Evolutionary conservation across 1,140 invertebrate species (phyloP), one percentile per base, ranked within the genome.

Genomic region (Apis mellifera): DNA sequence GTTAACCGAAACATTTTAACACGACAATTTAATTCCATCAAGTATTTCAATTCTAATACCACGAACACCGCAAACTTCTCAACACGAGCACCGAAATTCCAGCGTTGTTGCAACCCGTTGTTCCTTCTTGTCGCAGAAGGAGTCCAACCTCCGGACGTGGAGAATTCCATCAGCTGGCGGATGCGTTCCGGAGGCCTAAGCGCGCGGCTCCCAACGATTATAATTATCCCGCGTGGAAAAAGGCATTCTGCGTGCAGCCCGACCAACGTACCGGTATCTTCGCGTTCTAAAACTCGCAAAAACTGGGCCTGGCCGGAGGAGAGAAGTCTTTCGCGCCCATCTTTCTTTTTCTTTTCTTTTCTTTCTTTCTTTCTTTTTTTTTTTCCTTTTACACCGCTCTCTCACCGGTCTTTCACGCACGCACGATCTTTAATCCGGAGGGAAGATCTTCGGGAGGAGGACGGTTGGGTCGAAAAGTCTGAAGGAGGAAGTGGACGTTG

Each of bases 241-340:
- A 82, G 71, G 69, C 70, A 64, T 82, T 68, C 83, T 77, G 48
- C 68, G 57, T 66, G 66, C 77, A 70, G 66, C 68, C 42, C 83
- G 66, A 9, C 19, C 21, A 72, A 79, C 66, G 73, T 89, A 82
- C 85, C 82, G 77, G 66, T 80, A 87, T 85, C 85, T 85, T 86
- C 83, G 82, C 79, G 84, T 84, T 86, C 73, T 82, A 73, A 86
- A 83, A 87, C 55, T 76, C 81, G 83, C 85, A 89, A 88, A 89
- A 90, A 90, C 69, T 77, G 72, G 77, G 69, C 75, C 64, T 57
- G 57, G 76, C 52, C 48, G 17, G 15, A 55, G 50, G 48, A 57
- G 21, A 65, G 54, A 59, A 76, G 55, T 68, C 26, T 59, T 55
- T 68, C 62, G 52, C 65, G 60, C 55, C 55, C 78, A 65, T 65